phyloP scores from a whole-genome alignment of 2,888 invertebrate genomes.

The Ormyrus nitidulus region DNA sequence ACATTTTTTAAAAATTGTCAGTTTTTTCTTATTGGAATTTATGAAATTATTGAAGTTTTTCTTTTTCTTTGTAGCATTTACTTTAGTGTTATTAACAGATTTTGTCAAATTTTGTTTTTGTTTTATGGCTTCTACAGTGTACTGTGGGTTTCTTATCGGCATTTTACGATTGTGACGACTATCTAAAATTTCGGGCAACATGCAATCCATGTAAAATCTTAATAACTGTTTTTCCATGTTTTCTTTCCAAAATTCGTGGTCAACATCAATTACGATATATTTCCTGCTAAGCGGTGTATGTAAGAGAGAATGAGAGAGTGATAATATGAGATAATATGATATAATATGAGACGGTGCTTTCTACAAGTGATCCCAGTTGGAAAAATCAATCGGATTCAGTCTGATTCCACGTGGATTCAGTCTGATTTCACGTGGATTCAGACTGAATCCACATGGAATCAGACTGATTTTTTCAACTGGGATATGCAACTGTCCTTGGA shows the following conservation, averaged over 20 bases:
- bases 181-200: slow-evolving; percentile 62
- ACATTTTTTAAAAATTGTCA: too few species aligned
- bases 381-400: too few species aligned
- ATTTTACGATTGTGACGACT: slow-evolving; percentile 46
- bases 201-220: slow-evolving; percentile 59
- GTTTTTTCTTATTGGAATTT: too few species aligned
- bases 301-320: slow-evolving; percentile 60
- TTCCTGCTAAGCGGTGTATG: slow-evolving; percentile 57
- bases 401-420: too few species aligned
- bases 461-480: too few species aligned
- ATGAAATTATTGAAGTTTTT: background rate
- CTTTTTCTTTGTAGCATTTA: too few species aligned
- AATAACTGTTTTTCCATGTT: slow-evolving; percentile 53
- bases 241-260: slow-evolving; percentile 58
- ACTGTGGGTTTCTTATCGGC: slow-evolving; percentile 52
- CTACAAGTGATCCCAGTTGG: too few species aligned
- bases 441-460: too few species aligned
- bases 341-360: too few species aligned
- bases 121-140: slow-evolving; percentile 40
- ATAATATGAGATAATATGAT: too few species aligned
- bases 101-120: background rate
- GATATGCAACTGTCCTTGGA: slow-evolving; percentile 61
- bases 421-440: too few species aligned
- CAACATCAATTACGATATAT: slow-evolving; percentile 47
- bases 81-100: too few species aligned